These are phyloP conservation scores for Rosalia funebris DNA, from an alignment of 2,888 invertebrate species.

Conservation along the genomic window DNA sequence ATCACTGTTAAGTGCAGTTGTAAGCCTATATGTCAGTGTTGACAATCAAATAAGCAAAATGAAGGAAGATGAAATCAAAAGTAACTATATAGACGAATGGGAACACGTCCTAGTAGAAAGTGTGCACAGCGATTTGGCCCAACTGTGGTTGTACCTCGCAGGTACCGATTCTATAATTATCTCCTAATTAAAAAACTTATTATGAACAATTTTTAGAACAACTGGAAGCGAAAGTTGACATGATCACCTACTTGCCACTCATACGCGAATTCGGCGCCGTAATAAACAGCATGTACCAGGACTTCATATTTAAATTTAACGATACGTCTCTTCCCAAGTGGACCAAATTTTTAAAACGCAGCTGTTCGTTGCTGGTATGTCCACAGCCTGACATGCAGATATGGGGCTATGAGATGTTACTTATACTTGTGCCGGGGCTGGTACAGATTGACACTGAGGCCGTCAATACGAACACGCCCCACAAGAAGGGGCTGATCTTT, in stretches of 20 bases:
- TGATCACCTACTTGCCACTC: slow-evolving; percentile 50
- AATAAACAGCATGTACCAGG: slow-evolving; percentile 47
- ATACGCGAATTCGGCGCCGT: slow-evolving; percentile 55
- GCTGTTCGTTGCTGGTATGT: slow-evolving; percentile 61
- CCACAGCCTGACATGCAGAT: slow-evolving; percentile 63
- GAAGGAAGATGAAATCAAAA: slow-evolving; percentile 55
- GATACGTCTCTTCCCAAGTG: slow-evolving; percentile 56
- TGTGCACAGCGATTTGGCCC: slow-evolving; percentile 67
- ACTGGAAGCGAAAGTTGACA: slow-evolving; percentile 39
- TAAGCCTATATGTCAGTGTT: slow-evolving; percentile 66
- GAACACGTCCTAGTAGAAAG: slow-evolving; percentile 77
- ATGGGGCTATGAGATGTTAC: slow-evolving; percentile 65
- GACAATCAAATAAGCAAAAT: slow-evolving; percentile 63
- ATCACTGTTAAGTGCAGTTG: slow-evolving; percentile 66
- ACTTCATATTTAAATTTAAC: slow-evolving; percentile 52
- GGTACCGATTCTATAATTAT: slow-evolving; percentile 49
- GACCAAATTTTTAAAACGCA: slow-evolving; percentile 60
- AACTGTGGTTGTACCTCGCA: slow-evolving; percentile 66
- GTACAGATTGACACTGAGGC: slow-evolving; percentile 63
- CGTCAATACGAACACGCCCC: slow-evolving; percentile 62
- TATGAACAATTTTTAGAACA: slow-evolving; percentile 45
- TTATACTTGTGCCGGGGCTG: slow-evolving; percentile 61
- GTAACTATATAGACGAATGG: slow-evolving; percentile 76
- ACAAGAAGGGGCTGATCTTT: slow-evolving; percentile 62
- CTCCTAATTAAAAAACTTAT: neutral